Base-by-base conservation (phyloP, 2,888 invertebrate species). In the Sympetrum striolatum region DNA sequence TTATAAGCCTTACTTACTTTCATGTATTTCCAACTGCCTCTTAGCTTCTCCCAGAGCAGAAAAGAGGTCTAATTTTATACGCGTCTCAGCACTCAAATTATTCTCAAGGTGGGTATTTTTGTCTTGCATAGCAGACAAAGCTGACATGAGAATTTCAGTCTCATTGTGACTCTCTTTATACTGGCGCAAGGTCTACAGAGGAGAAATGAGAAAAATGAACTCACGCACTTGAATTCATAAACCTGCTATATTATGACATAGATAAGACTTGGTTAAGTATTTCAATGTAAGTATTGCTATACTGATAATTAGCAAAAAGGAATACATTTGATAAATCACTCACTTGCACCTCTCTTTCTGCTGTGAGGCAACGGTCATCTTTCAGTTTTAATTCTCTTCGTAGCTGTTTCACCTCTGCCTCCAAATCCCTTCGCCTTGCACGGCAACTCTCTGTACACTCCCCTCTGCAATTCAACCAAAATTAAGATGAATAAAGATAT, bases 11-110 rank as follows among this genome's bases (percentile, higher is more conserved):
- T 90, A 95, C 96, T 95, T 94, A 98, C 98, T 96, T 93, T 98
- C 97, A 94, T 96, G 96, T 93, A 98, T 96, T 94, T 97, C 97
- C 93, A 98, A 95, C 94, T 98, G 97, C 91, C 98, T 95, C 94
- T 98, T 98, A 92, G 98, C 98, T 94, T 98, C 99, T 64, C 99
- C 99, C 90, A 99, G 96, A 92, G 99, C 99, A 92, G 98, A 98
- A 94, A 99, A 98, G 93, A 99, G 96, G 95, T 99, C 99, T 93
- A 99, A 96, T 95, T 99, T 99, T 94, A 99, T 97, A 93, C 99
- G 96, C 92, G 99, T 99, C 95, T 99, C 99, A 86, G 98, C 98
- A 91, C 98, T 98, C 92, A 99, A 96, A 93, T 98, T 98, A 93
- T 97, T 97, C 95, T 99, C 98, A 92, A 99, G 95, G 93, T 98